Percentiles rank a stretch among this genome's conserved stretches.
phyloP scores from a whole-genome alignment of 1,140 invertebrate species.

The Cyrtorhinus lividipennis region DNA sequence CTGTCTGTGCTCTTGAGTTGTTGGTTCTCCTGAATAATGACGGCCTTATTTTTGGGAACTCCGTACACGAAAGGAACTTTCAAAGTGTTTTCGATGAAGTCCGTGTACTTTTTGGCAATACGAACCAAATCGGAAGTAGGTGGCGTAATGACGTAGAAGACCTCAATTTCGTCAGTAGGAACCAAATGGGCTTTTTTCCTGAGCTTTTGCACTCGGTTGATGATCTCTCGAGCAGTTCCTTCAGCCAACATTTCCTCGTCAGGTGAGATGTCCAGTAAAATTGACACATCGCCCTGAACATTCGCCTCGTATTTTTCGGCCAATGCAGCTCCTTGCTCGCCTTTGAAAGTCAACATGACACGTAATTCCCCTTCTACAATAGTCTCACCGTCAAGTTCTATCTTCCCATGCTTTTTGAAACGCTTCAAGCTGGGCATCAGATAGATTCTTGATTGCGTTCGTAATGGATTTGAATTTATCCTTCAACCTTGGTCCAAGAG shows the following conservation, averaged over 20 bases:
- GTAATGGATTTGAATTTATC: constrained; percentile 78
- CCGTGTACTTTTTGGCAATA: constrained; percentile 50
- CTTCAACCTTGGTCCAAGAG: constrained; percentile 74
- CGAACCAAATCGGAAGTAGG: constrained; percentile 42
- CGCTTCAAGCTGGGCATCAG: constrained; percentile 62
- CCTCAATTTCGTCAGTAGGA: constrained; percentile 76
- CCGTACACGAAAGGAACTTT: constrained; percentile 50
- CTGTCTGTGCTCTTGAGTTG: constrained; percentile 33
- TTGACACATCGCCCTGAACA: constrained; percentile 67
- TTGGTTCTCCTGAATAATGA: constrained; percentile 61
- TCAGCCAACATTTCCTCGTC: constrained; percentile 85
- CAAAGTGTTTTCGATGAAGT: constrained; percentile 66
- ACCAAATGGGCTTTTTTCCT: constrained; percentile 91
- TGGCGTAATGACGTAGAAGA: constrained; percentile 59
- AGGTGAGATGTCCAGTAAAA: constrained; percentile 60
- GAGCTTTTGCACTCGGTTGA: constrained; percentile 92
- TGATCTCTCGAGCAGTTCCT: constrained; percentile 82
- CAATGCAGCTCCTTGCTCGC: constrained; percentile 39
- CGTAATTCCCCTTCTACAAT: constrained; percentile 55
- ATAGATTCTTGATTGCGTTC: constrained; percentile 63
- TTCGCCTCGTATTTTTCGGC: constrained; percentile 71
- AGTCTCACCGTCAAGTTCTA: constrained; percentile 57
- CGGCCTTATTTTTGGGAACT: constrained; percentile 25
- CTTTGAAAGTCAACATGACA: constrained; percentile 63
- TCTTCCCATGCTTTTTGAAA: constrained; percentile 55